A percentile compares a stretch with the other conserved stretches of the same genome.
phyloP scores from a whole-genome alignment of 2,797 vertebrate genomes.

The Lacerta viridis region DNA sequence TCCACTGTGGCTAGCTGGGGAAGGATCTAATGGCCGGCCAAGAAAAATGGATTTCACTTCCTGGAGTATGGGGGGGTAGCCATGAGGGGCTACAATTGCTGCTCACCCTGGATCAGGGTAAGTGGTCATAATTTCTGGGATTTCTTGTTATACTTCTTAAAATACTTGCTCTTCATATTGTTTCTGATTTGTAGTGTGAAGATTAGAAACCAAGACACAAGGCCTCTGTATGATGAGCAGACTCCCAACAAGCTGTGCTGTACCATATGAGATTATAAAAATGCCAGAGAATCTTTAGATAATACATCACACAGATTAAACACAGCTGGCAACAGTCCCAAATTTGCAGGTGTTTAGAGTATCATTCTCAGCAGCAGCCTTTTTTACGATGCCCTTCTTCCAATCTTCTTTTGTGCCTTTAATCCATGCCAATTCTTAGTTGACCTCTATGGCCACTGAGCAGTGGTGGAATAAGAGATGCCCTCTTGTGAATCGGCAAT shows the following conservation, averaged over 20 bases:
- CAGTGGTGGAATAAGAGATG: too few relatives aligned
- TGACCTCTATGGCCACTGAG: not conserved
- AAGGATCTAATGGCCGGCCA: too few relatives aligned
- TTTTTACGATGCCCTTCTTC: not conserved
- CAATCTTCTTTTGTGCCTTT: not conserved
- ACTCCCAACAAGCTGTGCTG: not conserved
- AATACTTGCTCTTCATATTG: not conserved
- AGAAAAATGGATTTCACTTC: too few relatives aligned
- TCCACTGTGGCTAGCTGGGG: too few relatives aligned
- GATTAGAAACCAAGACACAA: not conserved
- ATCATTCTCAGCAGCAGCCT: not conserved
- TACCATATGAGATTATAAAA: not conserved
- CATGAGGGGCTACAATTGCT: too few relatives aligned
- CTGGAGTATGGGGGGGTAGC: too few relatives aligned
- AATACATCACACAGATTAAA: constrained; percentile 14
- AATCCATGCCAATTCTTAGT: not conserved
- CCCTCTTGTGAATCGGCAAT: too few relatives aligned
- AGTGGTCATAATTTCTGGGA: not conserved
- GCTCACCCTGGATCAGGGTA: too few relatives aligned
- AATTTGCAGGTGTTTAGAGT: not conserved
- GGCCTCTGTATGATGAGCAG: not conserved
- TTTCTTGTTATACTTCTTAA: not conserved
- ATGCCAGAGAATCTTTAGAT: not conserved
- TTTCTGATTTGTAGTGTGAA: not conserved
- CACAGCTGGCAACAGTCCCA: not conserved